Evolutionary conservation across 2,113 vertebrate species (phyloP), one percentile per base, ranked within the genome.

Genomic region (Rafetus swinhoei): DNA sequence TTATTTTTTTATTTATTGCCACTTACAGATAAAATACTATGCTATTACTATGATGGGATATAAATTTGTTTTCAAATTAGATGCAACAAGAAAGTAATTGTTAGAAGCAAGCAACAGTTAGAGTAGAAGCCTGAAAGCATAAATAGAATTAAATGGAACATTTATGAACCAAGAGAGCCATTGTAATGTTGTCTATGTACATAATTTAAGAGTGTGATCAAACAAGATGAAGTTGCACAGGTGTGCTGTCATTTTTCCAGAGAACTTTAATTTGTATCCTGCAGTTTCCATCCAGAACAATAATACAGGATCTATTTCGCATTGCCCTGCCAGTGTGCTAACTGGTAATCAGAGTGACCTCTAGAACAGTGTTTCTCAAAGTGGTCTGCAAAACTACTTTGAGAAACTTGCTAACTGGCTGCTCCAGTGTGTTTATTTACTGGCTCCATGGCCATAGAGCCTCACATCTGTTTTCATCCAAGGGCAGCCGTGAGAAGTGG

Each of bases 11-110:
- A 88, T 24, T 27, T 81, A 72, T 35, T 77, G 39, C 45, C 45
- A 87, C 55, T 90, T 84, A 82, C 62, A 83, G 87, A 93, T 94
- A 90, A 97, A 84, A 25, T 19, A 18, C 54, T 19, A 13, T 9
- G 87, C n/a, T 55, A 8, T 80, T 94, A 79, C 90, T 83, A 91
- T n/a, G 59, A 24, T 3, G 35, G 84, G 90, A 79, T 92, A 79
- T 24, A 84, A 65, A 65, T 89, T 24, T 65, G 29, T 91, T 92
- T 87, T 89, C 35, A 29, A 85, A 87, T 88, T 74, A 89, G 74
- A 92, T 82, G 87, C 59, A 53, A 56, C 69, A 57, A 79, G 65
- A 76, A 57, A 79, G 65, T 80, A 92, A 91, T 84, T 89, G n/a
- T 82, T 87, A 25, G 84, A 19, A 2, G 12, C 69, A 94, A 92